Evolutionary conservation across 2,888 invertebrate species (phyloP), one percentile per base, ranked within the genome.

Genomic region (Andrena fulva): DNA sequence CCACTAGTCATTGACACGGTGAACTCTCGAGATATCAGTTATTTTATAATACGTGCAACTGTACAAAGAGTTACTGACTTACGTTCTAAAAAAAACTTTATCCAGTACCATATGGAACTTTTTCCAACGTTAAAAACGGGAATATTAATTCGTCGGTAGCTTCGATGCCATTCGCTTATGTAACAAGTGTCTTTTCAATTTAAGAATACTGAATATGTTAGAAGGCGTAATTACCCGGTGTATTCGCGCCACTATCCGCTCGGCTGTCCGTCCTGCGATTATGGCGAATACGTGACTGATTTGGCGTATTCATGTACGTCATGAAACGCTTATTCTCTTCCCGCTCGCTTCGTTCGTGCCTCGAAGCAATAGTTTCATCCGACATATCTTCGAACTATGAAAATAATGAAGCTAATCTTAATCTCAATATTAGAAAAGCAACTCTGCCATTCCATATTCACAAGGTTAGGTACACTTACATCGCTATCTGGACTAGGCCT

Each of bases 261-360:
- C 96, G 94, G 91, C 96, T 96, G 89, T 97, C 96, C 27, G 95
- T 95, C 52, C 96, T 95, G 82, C 96, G 95, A 93, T 95, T 96
- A 2, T 96, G 95, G 27, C 96, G 95, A 50, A 95, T 94, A 70
- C 95, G 94, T 50, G 95, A 94, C 78, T 93, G 92, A 87, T 92
- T 91, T 42, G 94, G 92, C 90, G 93, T 91, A 74, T 94, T 96
- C 66, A 95, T 92, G 90, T 95, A 95, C 88, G 95, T 95, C 92
- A 96, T 94, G 94, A 96, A 97, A 87, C 97, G 97, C 90, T 96
- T 96, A 84, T 97, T 96, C 94, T 99, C 99, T 86, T 97, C 97
- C 12, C 95, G 94, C 94, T 98, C 98, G 85, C 96, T 96, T 84
- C 96, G 96, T 68, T 96, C 95, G 94, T 99, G 99, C 2, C 98